Evolutionary conservation across 2,797 vertebrate genomes (phyloP), one percentile per base, ranked within the genome.

Genomic region (Anolis apletophallus): DNA sequence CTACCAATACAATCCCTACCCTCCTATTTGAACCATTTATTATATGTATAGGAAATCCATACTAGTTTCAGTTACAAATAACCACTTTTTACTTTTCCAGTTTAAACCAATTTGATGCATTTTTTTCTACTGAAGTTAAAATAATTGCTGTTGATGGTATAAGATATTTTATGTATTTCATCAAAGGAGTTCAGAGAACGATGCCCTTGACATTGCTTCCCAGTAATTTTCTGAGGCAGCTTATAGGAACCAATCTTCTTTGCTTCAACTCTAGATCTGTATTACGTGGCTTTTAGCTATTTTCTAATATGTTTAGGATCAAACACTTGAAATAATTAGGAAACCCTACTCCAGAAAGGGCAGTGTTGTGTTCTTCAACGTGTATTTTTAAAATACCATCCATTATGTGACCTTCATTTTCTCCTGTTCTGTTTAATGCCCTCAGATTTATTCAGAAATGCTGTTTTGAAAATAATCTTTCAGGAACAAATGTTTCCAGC

Each of bases 401-500:
- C 50, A 85, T 34, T 52, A 55, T 54, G 46, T 61, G 72, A 72
- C 73, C 9, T 55, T 67, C 79, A 54, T 71, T 59, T 78, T 46
- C 46, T 26, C 50, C 36, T 46, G 21, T 73, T 85, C 46, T 82
- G 32, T 52, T 50, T 64, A 68, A 83, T 83, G 29, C 9, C 64
- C n/a, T 79, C 8, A 23, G 14, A 26, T 72, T 77, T 52, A 78
- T 78, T 88, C 29, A 64, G 74, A 85, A 82, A 64, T 54, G 16
- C 32, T 71, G 14, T 61, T 73, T 34, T 46, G 71, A 73, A 88
- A 78, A 78, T 54, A 77, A 78, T 64, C 17, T 67, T 54, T 21
- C 36, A 46, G 52, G 14, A 34, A 57, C n/a, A 71, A 88, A 87
- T 84, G 69, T 72, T 83, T 26, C 54, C 73, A 59, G 64, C 64